Conservation (phyloP, 2,888 invertebrate genomes). For the Cerastis rubricosa region DNA sequence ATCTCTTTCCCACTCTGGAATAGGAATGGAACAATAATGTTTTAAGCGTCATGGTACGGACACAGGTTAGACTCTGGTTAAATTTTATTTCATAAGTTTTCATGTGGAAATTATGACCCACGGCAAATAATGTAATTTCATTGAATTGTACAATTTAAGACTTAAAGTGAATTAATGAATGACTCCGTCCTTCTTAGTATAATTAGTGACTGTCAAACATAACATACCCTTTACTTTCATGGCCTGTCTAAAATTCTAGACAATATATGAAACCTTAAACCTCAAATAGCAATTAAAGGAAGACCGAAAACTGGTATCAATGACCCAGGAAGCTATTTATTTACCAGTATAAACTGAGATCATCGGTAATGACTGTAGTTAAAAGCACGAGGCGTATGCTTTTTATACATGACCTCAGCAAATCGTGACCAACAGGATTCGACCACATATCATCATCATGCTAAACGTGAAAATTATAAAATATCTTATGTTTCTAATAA, state of each 20-base stretch:
- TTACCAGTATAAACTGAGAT: conserved; percentile 72
- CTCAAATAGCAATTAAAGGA: conserved; percentile 43
- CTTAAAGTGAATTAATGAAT: not conserved
- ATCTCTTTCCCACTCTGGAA: too few species aligned
- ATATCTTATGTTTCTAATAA: conserved; percentile 17
- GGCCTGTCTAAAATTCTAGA: conserved; percentile 9
- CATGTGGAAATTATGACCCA: not conserved
- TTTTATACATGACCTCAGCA: conserved; percentile 69
- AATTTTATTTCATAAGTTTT: not conserved
- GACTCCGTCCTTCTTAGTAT: not conserved
- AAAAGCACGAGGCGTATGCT: conserved; percentile 51
- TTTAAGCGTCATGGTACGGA: too few species aligned
- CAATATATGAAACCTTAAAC: conserved; percentile 19
- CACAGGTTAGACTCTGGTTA: not conserved
- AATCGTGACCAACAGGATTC: conserved; percentile 69
- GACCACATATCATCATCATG: conserved; percentile 36
- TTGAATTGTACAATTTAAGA: not conserved
- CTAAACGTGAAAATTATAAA: conserved; percentile 34
- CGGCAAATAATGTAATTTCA: not conserved
- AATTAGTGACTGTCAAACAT: not conserved
- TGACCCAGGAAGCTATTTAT: conserved; percentile 63
- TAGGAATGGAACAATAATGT: too few species aligned
- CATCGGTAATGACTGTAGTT: conserved; percentile 70
- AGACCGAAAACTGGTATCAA: conserved; percentile 35
- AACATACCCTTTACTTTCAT: not conserved